Evolutionary conservation across 2,888 invertebrate species (phyloP), one percentile per base, ranked within the genome.

Genomic region (Ceriagrion tenellum): DNA sequence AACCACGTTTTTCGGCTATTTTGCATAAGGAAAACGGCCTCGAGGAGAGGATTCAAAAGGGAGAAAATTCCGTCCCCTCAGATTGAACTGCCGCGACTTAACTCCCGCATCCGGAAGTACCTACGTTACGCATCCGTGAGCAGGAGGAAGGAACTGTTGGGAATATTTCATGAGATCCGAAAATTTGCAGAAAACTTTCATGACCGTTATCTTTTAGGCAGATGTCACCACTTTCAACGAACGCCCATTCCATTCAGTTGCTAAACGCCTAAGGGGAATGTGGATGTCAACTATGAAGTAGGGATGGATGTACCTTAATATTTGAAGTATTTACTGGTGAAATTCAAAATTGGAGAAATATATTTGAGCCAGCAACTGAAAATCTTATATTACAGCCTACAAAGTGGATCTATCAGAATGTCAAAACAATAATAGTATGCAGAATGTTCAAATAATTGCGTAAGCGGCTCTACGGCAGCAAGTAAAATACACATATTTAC

Each of bases 21-120:
- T 93, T 93, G 93, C 93, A 93, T 93, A 93, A 93, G 63, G 91
- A n/a, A 47, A 26, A 93, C n/a, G 69, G 47, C 81, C 30, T n/a
- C 20, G 63, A 91, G 63, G 59, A 63, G 59, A 63, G 13, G 30
- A 63, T 55, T 63, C 91, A 47, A 47, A 47, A 8, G 23, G 69
- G 47, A 16, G 26, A 47, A 55, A 93, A 23, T n/a, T n/a, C n/a
- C n/a, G n/a, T 47, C 91, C 26, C 35, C 69, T n/a, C 69, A 20
- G 69, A 93, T 47, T 74, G 69, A n/a, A 69, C 26, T 93, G 47
- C 18, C 93, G 47, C 47, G 18, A 81, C 16, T 18, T 1, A 8
- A 26, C n/a, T 35, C 16, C 6, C 35, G 81, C 0, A 35, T 35
- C 81, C 81, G 81, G 81, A 81, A 81, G 35, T 81, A 35, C 30